phyloP scores from a whole-genome alignment of 1,140 invertebrate species.

The Teleogryllus occipitalis region DNA sequence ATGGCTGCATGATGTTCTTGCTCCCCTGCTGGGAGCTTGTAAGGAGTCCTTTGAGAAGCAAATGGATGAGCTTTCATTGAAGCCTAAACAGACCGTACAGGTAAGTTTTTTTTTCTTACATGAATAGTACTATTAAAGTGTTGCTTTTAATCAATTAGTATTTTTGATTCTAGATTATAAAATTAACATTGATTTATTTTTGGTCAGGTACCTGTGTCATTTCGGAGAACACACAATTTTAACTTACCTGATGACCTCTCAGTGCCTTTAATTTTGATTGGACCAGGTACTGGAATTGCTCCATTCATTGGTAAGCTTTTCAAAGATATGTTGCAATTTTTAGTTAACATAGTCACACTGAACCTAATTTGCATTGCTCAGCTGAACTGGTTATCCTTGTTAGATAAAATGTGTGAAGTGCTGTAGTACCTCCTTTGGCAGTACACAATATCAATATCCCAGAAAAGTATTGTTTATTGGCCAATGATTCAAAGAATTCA shows the following conservation, averaged over 20 bases:
- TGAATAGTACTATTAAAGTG: background rate
- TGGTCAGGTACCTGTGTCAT: conserved; percentile 47
- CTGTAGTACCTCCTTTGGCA: too few relatives aligned
- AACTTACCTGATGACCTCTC: conserved; percentile 42
- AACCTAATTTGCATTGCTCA: too few relatives aligned
- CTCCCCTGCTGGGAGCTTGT: background rate
- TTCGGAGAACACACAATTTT: conserved; percentile 49
- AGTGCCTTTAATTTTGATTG: conserved; percentile 64
- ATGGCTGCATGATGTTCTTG: conserved; percentile 44
- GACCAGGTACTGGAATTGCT: conserved; percentile 73
- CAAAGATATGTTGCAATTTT: background rate
- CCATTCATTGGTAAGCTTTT: conserved; percentile 52
- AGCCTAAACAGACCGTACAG: background rate
- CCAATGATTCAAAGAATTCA: too few relatives aligned
- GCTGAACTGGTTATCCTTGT: too few relatives aligned
- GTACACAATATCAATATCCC: too few relatives aligned
- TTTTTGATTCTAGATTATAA: conserved; percentile 28
- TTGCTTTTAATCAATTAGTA: conserved; percentile 16
- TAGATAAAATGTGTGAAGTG: too few relatives aligned
- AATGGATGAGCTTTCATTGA: background rate
- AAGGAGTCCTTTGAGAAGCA: background rate
- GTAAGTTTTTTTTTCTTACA: background rate
- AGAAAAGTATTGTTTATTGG: too few relatives aligned
- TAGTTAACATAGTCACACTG: background rate
- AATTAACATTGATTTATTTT: background rate